These are phyloP conservation scores for Glandiceps talaboti DNA, from an alignment of 53 echinoderm and acorn worm species.

Conservation along the genomic window DNA sequence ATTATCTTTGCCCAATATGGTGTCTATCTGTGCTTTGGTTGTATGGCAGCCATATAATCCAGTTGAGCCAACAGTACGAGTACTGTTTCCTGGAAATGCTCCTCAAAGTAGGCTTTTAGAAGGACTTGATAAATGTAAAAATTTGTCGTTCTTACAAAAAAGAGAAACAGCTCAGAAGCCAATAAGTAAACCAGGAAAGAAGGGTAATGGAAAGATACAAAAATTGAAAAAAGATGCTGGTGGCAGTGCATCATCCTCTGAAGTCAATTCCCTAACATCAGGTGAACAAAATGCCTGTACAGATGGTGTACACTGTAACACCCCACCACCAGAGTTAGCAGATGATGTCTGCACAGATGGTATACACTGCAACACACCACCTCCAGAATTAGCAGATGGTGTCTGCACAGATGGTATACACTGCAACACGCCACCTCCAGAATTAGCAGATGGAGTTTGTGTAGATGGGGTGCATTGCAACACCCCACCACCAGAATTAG, in stretches of 20 bases:
- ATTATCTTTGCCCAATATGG: slow-evolving; percentile 53
- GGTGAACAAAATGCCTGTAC: neutral
- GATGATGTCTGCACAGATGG: slow-evolving; percentile 60
- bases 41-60: slow-evolving; percentile 96
- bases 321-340: slow-evolving; percentile 6
- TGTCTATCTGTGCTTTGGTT: slow-evolving; percentile 91
- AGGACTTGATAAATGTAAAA: slow-evolving; percentile 80
- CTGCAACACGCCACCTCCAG: slow-evolving; percentile 69
- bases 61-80: slow-evolving; percentile 83
- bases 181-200: slow-evolving; percentile 30
- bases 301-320: slow-evolving; percentile 10
- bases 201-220: neutral
- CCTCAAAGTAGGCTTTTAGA: slow-evolving; percentile 87
- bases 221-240: slow-evolving; percentile 32
- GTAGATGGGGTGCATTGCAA: slow-evolving; percentile 46
- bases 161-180: slow-evolving; percentile 36
- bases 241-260: slow-evolving; percentile 30
- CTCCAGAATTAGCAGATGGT: slow-evolving; percentile 28
- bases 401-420: slow-evolving; percentile 46
- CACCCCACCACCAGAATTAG: slow-evolving; percentile 32
- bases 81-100: slow-evolving; percentile 95
- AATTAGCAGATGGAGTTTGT: slow-evolving; percentile 7
- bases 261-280: neutral
- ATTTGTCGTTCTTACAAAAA: slow-evolving; percentile 77
- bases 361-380: slow-evolving; percentile 68